Percentiles rank a stretch among this genome's conserved stretches.
phyloP scores from a whole-genome alignment of 2,797 vertebrate genomes.

The Lutjanus campechanus region DNA sequence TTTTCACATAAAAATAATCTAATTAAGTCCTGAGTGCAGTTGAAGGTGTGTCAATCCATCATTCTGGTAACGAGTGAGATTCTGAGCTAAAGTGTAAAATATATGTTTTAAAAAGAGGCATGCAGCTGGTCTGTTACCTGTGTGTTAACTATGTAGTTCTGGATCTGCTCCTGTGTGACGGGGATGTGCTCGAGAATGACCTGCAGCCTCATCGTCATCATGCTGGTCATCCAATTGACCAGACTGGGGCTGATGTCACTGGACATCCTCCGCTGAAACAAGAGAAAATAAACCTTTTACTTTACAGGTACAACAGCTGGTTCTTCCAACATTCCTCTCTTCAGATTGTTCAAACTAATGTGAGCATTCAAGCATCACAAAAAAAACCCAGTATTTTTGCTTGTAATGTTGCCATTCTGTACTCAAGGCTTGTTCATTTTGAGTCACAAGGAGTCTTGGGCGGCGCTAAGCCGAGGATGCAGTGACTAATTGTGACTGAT shows the following conservation, averaged over 20 bases:
- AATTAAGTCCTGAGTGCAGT: background rate
- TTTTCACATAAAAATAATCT: background rate
- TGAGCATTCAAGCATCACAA: background rate
- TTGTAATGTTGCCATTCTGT: background rate
- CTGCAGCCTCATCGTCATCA: constrained; percentile 95
- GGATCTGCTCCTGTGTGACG: constrained; percentile 90
- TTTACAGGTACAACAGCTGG: background rate
- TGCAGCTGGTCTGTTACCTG: constrained; percentile 55
- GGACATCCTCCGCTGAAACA: constrained; percentile 90
- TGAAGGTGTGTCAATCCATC: background rate
- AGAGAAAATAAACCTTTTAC: background rate
- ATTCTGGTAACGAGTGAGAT: background rate
- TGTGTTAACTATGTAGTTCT: constrained; percentile 84
- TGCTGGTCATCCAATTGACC: constrained; percentile 95
- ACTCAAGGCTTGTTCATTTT: background rate
- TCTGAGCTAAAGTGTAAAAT: background rate
- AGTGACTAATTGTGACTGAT: too few relatives aligned
- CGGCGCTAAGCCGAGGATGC: too few relatives aligned
- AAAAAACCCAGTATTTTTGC: background rate
- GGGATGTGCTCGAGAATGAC: constrained; percentile 94
- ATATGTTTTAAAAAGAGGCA: background rate
- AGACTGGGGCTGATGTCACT: constrained; percentile 93
- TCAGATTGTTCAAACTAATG: background rate
- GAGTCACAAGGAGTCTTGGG: background rate
- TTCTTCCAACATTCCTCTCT: background rate